Evolutionary conservation across 2,113 vertebrate species (phyloP).

Genomic region (Peromyscus maniculatus): DNA sequence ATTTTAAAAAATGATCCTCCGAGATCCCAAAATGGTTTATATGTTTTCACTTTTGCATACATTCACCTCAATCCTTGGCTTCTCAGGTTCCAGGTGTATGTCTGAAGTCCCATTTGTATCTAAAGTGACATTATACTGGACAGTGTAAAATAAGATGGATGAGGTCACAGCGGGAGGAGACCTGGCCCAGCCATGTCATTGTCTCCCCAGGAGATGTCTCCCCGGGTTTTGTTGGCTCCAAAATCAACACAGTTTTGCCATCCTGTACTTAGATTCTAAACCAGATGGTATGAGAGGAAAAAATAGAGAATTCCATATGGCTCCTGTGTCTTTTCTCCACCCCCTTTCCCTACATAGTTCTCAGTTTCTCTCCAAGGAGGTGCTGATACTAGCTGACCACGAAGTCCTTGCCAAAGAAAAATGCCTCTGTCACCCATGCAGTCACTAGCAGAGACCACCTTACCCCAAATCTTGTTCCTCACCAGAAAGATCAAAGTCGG

Average conservation of each 20-base stretch:
- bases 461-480: neutral
- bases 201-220: neutral
- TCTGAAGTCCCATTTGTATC: neutral
- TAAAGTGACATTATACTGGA: neutral
- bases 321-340: neutral
- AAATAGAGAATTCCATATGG: conserved; percentile 80
- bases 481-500: neutral
- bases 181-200: neutral
- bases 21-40: neutral
- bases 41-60: neutral
- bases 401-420: conserved; percentile 42
- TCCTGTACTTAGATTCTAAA: conserved; percentile 68
- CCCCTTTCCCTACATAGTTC: neutral
- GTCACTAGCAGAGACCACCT: neutral
- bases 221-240: conserved; percentile 36
- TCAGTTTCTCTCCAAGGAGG: conserved; percentile 43
- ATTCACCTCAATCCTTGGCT: neutral
- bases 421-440: neutral
- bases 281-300: conserved; percentile 76
- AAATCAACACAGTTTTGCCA: conserved; percentile 57
- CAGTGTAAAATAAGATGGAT: neutral
- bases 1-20: neutral
- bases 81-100: neutral
- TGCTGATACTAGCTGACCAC: neutral
- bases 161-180: neutral